Base-by-base conservation (phyloP, 2,888 invertebrate species). In the Drosophila differens region DNA sequence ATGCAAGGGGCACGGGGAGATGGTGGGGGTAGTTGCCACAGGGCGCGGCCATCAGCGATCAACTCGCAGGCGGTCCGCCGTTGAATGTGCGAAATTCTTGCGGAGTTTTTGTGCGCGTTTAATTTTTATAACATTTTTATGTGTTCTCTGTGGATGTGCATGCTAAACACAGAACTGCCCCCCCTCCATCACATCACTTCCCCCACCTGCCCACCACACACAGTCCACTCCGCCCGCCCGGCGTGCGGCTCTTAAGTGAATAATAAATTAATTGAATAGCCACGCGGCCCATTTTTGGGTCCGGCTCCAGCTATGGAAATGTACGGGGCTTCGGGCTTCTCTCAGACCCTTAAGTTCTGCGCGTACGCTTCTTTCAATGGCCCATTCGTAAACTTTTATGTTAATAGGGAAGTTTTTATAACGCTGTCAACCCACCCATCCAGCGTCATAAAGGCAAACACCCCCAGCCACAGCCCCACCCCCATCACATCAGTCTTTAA, bases 71-170 rank as follows among this genome's bases (percentile, higher is more conserved):
- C 83, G 63, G 65, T 63, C 62, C 47, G 66, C 47, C 39, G 51
- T 51, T 55, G 52, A 81, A 87, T 90, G 85, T 88, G 90, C 85
- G 81, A 85, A 88, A 89, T 86, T 83, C 79, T 85, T 79, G 58
- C 62, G 70, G 60, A 71, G 67, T 81, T 83, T 88, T 75, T 70
- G 78, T 80, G 71, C 69, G 83, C 70, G 66, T 83, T 87, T 88
- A 90, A 88, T 90, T 85, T 85, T 85, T 88, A 86, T 88, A 88
- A 77, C 90, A 90, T 88, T 88, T 86, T 90, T 90, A 86, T 86
- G 81, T 74, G 61, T 51, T 69, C 79, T 52, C 76, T 81, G 57
- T 69, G 59, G 79, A 73, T 79, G 74, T 82, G 80, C 82, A 81
- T 81, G 79, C 75, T 79, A 82, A 79, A 67, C 58, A 75, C 68